Base-by-base conservation (phyloP, 2,797 vertebrate species). In the Neosalanx taihuensis region DNA sequence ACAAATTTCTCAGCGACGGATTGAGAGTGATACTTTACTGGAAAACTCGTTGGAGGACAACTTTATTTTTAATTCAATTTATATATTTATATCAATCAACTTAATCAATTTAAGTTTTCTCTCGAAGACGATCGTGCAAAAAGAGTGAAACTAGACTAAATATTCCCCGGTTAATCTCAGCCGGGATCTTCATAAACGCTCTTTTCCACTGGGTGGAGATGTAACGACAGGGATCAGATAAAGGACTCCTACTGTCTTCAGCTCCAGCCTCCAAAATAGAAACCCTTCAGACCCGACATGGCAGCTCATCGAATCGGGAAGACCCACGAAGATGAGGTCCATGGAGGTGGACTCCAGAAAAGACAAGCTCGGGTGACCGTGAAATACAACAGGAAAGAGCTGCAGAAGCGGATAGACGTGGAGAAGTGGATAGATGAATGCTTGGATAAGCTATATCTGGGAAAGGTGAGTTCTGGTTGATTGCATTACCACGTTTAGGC, bases 391-490 rank as follows among this genome's bases (percentile, higher is more conserved):
- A 82, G 95, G 73, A 93, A 92, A 73, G 95, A 96, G 90, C 91
- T 97, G 66, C 95, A 96, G 89, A 89, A 82, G 82, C 88, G 96
- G 20, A 92, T 97, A 70, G 94, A 96, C 67, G 89, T 96, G 79
- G 96, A 97, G 87, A 94, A 94, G 75, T 97, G 95, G 95, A 95
- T 97, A 75, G 96, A 97, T 26, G 93, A 93, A 10, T 76, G 80
- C 51, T 75, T 97, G 80, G 93, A 93, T 76, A 87, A 85, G 80
- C 90, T 97, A 18, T 97, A 93, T 85, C 53, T 64, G 15, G 94
- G 93, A 41, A 85, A 92, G 94, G 96, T 96, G 82, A 89, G 95
- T 69, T 18, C 58, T 9, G 5, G 7, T 59, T 13, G 51, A 56
- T 56, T 17, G 1, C 15, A n/a, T 56, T 5, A 56, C 5, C 51